phyloP scores from a whole-genome alignment of 2,888 invertebrate genomes.

The Stictocephala bisonia region DNA sequence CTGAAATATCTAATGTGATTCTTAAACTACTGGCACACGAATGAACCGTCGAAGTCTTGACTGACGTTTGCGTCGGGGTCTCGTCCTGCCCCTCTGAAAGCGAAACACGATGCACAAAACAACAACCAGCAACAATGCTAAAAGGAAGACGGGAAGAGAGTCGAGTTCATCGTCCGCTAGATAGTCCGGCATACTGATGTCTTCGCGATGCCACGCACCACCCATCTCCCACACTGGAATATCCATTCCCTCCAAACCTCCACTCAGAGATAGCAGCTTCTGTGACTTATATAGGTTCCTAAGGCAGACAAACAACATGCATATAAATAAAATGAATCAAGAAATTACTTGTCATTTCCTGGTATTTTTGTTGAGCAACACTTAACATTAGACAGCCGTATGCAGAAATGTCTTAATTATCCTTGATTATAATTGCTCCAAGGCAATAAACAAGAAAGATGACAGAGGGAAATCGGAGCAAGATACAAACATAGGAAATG shows the following conservation, averaged over 20 bases:
- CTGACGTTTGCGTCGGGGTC: conserved; percentile 64
- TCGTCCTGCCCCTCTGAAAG: conserved; percentile 64
- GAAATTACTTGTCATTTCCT: too few relatives aligned
- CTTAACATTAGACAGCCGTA: too few relatives aligned
- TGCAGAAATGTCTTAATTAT: too few relatives aligned
- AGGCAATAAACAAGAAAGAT: too few relatives aligned
- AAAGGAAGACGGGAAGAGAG: conserved; percentile 63
- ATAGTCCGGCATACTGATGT: conserved; percentile 70
- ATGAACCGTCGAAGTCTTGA: conserved; percentile 53
- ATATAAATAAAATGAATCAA: conserved; percentile 16
- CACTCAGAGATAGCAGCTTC: conserved; percentile 75
- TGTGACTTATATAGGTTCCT: conserved; percentile 83
- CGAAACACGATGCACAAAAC: conserved; percentile 63
- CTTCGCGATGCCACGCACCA: conserved; percentile 67
- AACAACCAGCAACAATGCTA: conserved; percentile 63
- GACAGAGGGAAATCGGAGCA: too few relatives aligned
- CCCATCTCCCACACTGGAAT: conserved; percentile 55
- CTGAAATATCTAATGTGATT: too few relatives aligned
- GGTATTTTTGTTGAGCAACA: too few relatives aligned
- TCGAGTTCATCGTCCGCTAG: conserved; percentile 65
- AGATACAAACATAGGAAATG: too few relatives aligned
- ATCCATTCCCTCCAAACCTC: conserved; percentile 59
- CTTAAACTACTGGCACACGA: conserved; percentile 54
- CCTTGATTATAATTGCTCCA: too few relatives aligned
- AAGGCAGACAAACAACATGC: too few relatives aligned